phyloP scores from a whole-genome alignment of 2,797 vertebrate species.

The Rhodeus uyekii region DNA sequence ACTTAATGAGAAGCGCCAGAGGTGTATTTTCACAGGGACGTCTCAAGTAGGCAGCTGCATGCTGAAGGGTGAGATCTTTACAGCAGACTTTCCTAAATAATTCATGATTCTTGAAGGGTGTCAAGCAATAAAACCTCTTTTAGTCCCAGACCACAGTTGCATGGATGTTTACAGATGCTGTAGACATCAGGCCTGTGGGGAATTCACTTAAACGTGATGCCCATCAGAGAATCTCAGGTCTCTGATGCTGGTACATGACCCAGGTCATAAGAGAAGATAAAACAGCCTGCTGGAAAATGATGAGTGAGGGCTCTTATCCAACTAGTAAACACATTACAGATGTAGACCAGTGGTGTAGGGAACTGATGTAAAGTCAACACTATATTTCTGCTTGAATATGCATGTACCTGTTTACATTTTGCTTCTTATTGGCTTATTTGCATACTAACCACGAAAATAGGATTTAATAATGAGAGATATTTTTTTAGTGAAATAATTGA shows the following conservation, averaged over 20 bases:
- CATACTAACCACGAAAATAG: no score
- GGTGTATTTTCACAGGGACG: background rate
- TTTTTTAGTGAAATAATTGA: no score
- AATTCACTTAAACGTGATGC: background rate
- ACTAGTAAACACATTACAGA: background rate
- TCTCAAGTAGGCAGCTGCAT: background rate
- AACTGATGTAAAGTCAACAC: background rate
- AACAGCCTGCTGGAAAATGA: background rate
- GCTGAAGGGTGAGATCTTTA: slow-evolving; percentile 16
- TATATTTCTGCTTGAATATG: background rate
- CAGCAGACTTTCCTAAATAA: slow-evolving; percentile 4
- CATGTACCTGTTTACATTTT: background rate
- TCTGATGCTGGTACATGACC: background rate
- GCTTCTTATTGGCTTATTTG: no score
- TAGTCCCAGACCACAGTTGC: background rate
- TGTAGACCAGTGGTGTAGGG: background rate
- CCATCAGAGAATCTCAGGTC: background rate
- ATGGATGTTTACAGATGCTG: slow-evolving; percentile 8
- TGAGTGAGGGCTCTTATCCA: background rate
- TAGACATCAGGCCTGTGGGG: background rate
- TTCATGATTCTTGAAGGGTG: slow-evolving; percentile 10
- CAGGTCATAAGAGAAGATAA: background rate
- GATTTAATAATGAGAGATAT: no score
- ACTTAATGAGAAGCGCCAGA: background rate
- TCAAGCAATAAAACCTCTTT: slow-evolving; percentile 2